These are phyloP conservation scores for Hemibagrus guttatus DNA, from an alignment of 2,797 vertebrate genomes.

Conservation along the genomic window DNA sequence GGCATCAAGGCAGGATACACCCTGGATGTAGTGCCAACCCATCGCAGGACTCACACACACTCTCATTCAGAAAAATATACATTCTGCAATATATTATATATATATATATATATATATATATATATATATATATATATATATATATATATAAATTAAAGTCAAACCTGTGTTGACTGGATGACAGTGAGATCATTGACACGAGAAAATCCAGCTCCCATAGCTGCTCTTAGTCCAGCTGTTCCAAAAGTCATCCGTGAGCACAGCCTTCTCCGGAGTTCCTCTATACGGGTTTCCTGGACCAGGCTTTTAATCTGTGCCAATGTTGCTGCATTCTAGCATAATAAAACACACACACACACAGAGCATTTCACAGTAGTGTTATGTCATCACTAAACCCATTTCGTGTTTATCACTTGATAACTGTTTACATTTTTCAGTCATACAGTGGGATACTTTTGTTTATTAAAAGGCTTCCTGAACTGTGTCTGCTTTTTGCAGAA, in stretches of 20 bases:
- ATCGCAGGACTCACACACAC: too few relatives aligned
- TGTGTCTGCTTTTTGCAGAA: background rate
- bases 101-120: background rate
- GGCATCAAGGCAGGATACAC: too few relatives aligned
- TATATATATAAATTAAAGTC: background rate
- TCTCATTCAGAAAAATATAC: too few relatives aligned
- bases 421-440: background rate
- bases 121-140: background rate
- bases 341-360: background rate
- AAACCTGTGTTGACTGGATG: conserved; percentile 92
- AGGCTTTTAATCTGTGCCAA: conserved; percentile 83
- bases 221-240: conserved; percentile 88
- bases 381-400: background rate
- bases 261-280: conserved; percentile 81
- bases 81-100: too few relatives aligned
- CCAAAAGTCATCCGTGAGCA: conserved; percentile 87
- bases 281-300: conserved; percentile 71
- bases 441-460: background rate
- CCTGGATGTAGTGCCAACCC: too few relatives aligned
- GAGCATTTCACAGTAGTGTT: background rate
- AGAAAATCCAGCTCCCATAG: conserved; percentile 93
- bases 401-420: background rate
- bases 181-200: conserved; percentile 93
- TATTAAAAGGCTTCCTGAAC: background rate
- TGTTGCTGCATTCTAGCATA: conserved; percentile 81